phyloP scores from a whole-genome alignment of 2,888 invertebrate genomes.

The Plagodis dolabraria region DNA sequence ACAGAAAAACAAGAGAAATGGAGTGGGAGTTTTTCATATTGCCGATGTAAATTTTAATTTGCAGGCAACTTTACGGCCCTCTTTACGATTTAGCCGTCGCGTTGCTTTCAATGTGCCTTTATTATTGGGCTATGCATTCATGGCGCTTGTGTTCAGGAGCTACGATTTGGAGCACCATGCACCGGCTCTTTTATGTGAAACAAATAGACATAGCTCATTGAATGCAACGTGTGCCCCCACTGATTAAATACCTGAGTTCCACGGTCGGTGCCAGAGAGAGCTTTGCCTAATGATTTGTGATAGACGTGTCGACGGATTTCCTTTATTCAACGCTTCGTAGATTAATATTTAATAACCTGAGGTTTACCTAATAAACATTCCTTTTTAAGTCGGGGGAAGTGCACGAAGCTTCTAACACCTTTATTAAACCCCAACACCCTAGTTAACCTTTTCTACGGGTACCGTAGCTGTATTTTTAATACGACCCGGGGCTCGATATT shows the following conservation, averaged over 20 bases:
- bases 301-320: slow-evolving; percentile 10
- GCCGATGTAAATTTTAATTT: slow-evolving; percentile 84
- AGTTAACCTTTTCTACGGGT: slow-evolving; percentile 38
- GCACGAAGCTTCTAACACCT: slow-evolving; percentile 36
- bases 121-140: slow-evolving; percentile 73
- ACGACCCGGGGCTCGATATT: slow-evolving; percentile 25
- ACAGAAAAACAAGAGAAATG: slow-evolving; percentile 70
- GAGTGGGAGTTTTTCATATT: slow-evolving; percentile 79
- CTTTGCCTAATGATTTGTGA: slow-evolving; percentile 16
- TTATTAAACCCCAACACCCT: slow-evolving; percentile 42
- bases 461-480: slow-evolving; percentile 37
- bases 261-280: not conserved
- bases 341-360: slow-evolving; percentile 37
- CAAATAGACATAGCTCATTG: slow-evolving; percentile 18
- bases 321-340: slow-evolving; percentile 25
- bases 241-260: slow-evolving; percentile 1
- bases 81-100: slow-evolving; percentile 79
- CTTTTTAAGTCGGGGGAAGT: slow-evolving; percentile 36
- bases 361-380: slow-evolving; percentile 28
- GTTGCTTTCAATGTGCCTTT: slow-evolving; percentile 71
- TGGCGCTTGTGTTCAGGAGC: slow-evolving; percentile 57
- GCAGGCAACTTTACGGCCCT: slow-evolving; percentile 79
- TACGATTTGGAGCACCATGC: slow-evolving; percentile 42
- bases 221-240: slow-evolving; percentile 11
- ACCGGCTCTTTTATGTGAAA: slow-evolving; percentile 19